Base-by-base conservation (phyloP, 2,113 vertebrate species). In the Trochalopteron elliotii region DNA sequence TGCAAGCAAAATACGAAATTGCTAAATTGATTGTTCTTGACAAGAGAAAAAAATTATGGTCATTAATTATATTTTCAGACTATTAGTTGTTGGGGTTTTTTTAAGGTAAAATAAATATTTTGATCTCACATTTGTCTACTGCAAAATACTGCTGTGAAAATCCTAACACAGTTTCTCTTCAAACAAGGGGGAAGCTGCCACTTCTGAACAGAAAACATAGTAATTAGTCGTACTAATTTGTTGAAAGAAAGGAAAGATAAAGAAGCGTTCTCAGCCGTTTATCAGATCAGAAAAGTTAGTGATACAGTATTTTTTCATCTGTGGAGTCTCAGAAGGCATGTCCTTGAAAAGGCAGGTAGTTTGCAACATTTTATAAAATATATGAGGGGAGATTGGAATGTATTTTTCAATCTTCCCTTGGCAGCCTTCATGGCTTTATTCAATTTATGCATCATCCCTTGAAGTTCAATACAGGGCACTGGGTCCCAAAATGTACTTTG, bases 361-460 rank as follows among this genome's bases (percentile, higher is more conserved):
- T 85, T 44, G 57, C 59, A 69, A 80, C 37, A 33, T 87, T 74
- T 85, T 35, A 55, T 47, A 79, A 75, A 83, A 90, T 80, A 76
- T 44, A 40, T 7, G 25, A 82, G 24, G 10, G 52, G 53, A 91
- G 60, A 82, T 44, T 67, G 80, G 25, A 82, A 72, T 11, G 59
- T 65, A 39, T 81, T 92, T 83, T 86, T 92, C 93, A 91, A 76
- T 88, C 83, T 68, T 78, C 40, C 45, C 72, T 20, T 87, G 80
- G 74, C 60, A 94, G 85, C 71, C 75, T 92, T 93, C 93, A 83
- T 0, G 7, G 86, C 71, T 85, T 91, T 87, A 95, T 82, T 84
- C 91, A 77, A 94, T 96, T 89, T 92, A 93, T 95, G 74, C 84
- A 82, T 96, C 44, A 88, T 87, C 80, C 70, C 76, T 40, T 56